Evolutionary conservation across 2,797 vertebrate species (phyloP), one percentile per base, ranked within the genome.

Genomic region (Alectoris magna): DNA sequence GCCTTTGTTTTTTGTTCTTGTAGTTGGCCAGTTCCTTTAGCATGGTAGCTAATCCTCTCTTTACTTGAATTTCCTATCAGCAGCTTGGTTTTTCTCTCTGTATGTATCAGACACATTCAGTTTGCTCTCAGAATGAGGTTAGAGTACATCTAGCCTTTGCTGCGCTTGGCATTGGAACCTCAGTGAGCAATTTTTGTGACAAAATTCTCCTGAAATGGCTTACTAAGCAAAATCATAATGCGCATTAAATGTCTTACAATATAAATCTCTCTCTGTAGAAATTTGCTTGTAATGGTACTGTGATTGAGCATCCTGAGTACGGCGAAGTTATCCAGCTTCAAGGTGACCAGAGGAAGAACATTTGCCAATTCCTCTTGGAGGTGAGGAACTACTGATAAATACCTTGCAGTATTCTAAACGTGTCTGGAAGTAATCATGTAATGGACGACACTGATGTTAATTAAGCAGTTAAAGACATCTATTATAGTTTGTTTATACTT

Each of bases 251-350:
- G 49, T 66, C 67, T 82, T 70, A 87, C 29, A n/a, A 31, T 51
- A 4, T 68, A 41, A 69, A 27, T 84, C 26, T 93, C 17, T 91
- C 41, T 87, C 51, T 92, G 19, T 74, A 98, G 98, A 98, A 98
- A 98, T 98, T 98, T 95, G 98, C 98, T 81, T 98, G 98, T 94
- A 98, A 98, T 96, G 98, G 98, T 80, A 98, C 98, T 96, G 98
- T 98, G 97, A 98, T 98, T 85, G 98, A 98, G 38, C 98, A 98
- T 83, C 98, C 98, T 4, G 98, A 98, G 51, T 98, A 98, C 97
- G 98, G 98, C 31, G 98, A 98, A 97, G 98, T 98, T 67, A 98
- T 98, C 95, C 98, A 98, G 96, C 98, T 98, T 82, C 98, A 98
- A 88, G 98, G 98, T 88, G 98, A 98, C 95, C 98, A 98, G 86